Base-by-base conservation (phyloP, 2,888 invertebrate species). In the Onchidella celtica region DNA sequence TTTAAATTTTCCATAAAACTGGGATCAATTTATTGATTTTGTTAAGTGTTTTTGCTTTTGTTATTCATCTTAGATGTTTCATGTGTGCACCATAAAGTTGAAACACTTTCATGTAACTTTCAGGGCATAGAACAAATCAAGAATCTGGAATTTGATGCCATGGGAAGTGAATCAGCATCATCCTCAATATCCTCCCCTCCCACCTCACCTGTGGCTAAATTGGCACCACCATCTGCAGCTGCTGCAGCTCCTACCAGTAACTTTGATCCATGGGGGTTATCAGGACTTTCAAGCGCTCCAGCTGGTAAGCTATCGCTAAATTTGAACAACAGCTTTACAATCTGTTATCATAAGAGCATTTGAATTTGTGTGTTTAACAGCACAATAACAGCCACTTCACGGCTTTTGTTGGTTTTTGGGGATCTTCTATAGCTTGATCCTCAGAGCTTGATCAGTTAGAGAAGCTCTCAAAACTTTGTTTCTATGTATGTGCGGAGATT, bases 81-180 rank as follows among this genome's bases (percentile, higher is more conserved):
- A n/a, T n/a, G n/a, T n/a, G n/a, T n/a, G n/a, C n/a, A n/a, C n/a
- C n/a, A n/a, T n/a, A n/a, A n/a, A n/a, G n/a, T n/a, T n/a, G n/a
- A n/a, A n/a, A n/a, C n/a, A n/a, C 47, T 11, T 47, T 47, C 17
- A 17, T 27, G 27, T 11, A 63, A 21, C 17, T 59, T 73, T 29
- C 73, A 85, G 84, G 84, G 81, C 55, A 89, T 89, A 40, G 86
- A 90, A 80, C 88, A 89, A 81, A 89, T 90, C 72, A 86, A 89
- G 73, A 87, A 84, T 65, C 34, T 84, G 47, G 84, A 88, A 11
- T 86, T 90, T 83, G 90, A 90, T 75, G 86, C 86, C 29, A 70
- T 89, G 66, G 85, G 83, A 36, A 86, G 86, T 38, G 79, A 86
- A 11, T 63, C 82, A 17, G n/a, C 83, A 21, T 59, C 47, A 3